Evolutionary conservation across 2,113 vertebrate genomes (phyloP), one percentile per base, ranked within the genome.

Genomic region (Thamnophis sirtalis): DNA sequence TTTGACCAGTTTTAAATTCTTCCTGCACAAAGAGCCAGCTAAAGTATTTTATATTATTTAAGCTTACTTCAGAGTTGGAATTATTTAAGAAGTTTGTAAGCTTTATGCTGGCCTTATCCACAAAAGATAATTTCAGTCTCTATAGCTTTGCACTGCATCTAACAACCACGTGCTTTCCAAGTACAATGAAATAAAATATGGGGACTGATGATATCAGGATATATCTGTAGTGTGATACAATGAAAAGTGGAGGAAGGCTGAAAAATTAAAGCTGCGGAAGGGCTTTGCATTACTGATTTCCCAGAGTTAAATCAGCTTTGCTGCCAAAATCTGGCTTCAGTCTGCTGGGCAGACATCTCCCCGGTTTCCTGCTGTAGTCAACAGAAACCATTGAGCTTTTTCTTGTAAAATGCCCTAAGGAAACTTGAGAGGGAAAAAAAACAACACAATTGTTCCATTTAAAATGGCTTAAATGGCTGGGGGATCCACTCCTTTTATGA

Each of bases 281-380:
- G 88, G 96, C 95, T 96, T 95, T 96, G 94, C 88, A 93, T 95
- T 94, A 96, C 92, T 94, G 95, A 94, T 94, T 97, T 95, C 53
- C 91, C 88, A 92, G 88, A 93, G 94, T 93, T 97, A 96, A 80
- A 96, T 96, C 96, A 94, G 96, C 96, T 96, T 96, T 96, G 89
- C 93, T 93, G 88, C 89, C 95, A 95, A 95, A 96, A 95, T 96
- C 96, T 97, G 96, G 92, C 96, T 96, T 95, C 95, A 95, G 93
- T 94, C 96, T 96, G 96, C 91, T 94, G 88, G 95, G 95, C 94
- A 91, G 86, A 93, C 92, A 63, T 85, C 87, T 60, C 90, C 48
- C 33, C 85, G 84, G 94, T 93, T 97, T 96, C 95, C 95, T 96
- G 96, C 94, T 96, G 95, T 95, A 94, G 93, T 96, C 95, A 94